Conservation (phyloP, 2,797 vertebrate genomes). For the Chelmon rostratus region DNA sequence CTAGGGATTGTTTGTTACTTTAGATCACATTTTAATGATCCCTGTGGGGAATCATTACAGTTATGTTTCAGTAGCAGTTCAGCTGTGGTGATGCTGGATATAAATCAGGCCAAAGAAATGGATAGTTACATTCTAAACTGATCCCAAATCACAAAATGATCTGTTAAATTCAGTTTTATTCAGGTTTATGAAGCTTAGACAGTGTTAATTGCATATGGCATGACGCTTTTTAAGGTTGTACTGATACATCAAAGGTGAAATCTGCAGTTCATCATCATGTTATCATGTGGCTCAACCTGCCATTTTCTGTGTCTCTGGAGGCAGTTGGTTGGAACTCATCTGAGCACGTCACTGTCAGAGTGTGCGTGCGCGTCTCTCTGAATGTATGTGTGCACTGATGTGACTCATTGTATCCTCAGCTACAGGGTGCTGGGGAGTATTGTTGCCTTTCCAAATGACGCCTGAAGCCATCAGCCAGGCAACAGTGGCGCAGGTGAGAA, state of each 20-base stretch:
- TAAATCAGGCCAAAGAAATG: neutral
- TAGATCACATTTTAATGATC: slow-evolving; percentile 25
- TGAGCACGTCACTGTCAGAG: neutral
- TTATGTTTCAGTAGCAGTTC: neutral
- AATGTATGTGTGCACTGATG: neutral
- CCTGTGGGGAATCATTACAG: neutral
- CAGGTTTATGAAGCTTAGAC: neutral
- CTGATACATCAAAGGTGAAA: neutral
- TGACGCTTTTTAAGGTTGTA: neutral
- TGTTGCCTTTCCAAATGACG: slow-evolving; percentile 81
- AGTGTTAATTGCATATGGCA: neutral
- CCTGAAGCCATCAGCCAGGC: slow-evolving; percentile 55
- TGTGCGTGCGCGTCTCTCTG: slow-evolving; percentile 26
- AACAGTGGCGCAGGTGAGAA: slow-evolving; percentile 69
- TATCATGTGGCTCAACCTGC: neutral
- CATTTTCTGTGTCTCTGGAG: neutral
- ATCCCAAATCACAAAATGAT: neutral
- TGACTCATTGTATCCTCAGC: slow-evolving; percentile 56
- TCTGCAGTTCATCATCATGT: neutral
- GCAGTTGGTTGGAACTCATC: neutral
- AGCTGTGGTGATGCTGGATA: neutral
- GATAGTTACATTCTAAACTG: neutral
- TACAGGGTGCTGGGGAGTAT: slow-evolving; percentile 54
- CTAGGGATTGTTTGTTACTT: slow-evolving; percentile 14
- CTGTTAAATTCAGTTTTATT: neutral